phyloP scores from a whole-genome alignment of 2,888 invertebrate species.

The Pollenia amentaria region DNA sequence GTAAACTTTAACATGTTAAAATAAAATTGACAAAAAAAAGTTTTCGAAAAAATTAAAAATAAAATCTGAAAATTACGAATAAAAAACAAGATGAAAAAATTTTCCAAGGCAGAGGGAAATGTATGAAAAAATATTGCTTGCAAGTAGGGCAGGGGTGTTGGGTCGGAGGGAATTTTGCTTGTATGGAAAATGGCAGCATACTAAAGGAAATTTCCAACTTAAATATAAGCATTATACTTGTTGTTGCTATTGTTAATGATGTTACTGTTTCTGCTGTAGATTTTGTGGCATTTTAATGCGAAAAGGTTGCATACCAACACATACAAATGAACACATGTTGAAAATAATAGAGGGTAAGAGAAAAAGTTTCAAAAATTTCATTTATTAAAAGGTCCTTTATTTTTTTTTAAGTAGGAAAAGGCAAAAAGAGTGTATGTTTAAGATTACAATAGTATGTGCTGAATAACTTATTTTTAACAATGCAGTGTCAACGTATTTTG shows the following conservation, averaged over 20 bases:
- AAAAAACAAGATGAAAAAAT: conserved; percentile 29
- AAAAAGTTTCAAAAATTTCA: no score
- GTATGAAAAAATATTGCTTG: not conserved
- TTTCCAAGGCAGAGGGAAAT: conserved; percentile 7
- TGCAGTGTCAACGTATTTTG: no score
- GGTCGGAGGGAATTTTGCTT: not conserved
- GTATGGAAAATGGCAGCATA: conserved; percentile 18
- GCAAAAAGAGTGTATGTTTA: no score
- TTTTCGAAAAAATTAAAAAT: not conserved
- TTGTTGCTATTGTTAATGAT: not conserved
- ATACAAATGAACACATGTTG: not conserved
- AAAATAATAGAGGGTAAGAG: not conserved
- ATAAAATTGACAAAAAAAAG: conserved; percentile 39
- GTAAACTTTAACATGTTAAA: conserved; percentile 37
- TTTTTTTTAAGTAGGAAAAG: no score
- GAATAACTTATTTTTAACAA: no score
- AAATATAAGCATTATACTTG: conserved; percentile 20
- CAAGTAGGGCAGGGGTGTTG: not conserved
- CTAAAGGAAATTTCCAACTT: conserved; percentile 35
- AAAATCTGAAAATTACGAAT: conserved; percentile 20
- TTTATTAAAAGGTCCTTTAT: no score
- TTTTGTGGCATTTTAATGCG: conserved; percentile 56
- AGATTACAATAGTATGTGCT: no score
- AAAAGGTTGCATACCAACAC: conserved; percentile 44
- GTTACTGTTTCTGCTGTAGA: conserved; percentile 31